Conservation (phyloP, 2,113 vertebrate species). For the Dipodomys stephensi region DNA sequence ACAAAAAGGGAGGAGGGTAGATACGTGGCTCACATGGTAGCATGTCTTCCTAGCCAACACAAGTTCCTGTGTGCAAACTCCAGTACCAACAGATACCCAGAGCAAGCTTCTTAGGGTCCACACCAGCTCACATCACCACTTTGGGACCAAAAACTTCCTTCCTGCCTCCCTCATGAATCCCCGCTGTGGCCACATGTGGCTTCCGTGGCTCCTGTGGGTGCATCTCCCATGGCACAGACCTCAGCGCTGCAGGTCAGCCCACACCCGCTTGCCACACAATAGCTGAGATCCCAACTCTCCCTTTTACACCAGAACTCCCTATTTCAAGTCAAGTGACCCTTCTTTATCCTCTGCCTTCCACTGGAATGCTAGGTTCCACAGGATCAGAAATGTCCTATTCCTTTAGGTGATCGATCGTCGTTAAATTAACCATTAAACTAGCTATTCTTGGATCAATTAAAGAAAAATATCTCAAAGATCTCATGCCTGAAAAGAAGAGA, state of each 20-base stretch:
- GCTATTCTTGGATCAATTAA: background rate
- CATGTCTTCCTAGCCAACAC: too few species aligned
- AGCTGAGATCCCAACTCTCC: background rate
- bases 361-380: background rate
- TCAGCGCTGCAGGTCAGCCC: too few species aligned
- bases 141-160: background rate
- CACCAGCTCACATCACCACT: too few species aligned
- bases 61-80: too few species aligned
- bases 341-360: background rate
- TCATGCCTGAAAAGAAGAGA: background rate
- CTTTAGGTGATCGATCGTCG: background rate
- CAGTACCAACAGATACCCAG: background rate
- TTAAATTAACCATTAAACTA: slow-evolving; percentile 22
- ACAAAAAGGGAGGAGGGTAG: too few species aligned
- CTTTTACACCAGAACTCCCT: too few species aligned
- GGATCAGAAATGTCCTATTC: background rate
- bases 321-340: background rate
- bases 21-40: too few species aligned
- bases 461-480: background rate
- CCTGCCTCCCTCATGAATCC: background rate
- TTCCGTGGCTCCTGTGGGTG: too few species aligned
- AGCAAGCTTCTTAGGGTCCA: too few species aligned
- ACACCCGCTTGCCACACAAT: background rate
- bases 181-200: background rate
- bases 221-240: too few species aligned